Base-by-base conservation (phyloP, 2,888 invertebrate species). In the Ganaspis brasiliensis region DNA sequence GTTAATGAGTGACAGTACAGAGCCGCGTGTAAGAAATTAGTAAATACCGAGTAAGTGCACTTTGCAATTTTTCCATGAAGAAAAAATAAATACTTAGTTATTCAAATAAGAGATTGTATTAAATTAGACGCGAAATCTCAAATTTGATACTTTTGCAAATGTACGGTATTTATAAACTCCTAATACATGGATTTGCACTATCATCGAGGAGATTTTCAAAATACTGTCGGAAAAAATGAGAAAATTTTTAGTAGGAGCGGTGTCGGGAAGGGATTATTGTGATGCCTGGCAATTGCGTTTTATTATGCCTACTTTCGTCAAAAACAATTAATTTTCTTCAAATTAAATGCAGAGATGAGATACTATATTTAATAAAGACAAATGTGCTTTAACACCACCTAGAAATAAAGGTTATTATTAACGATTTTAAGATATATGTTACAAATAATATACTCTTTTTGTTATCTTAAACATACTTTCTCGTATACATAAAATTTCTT, bases 271-370 rank as follows among this genome's bases (percentile, higher is more conserved):
- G 87, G 86, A 87, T 84, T 83, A 78, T 85, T 85, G 90, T 91
- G 91, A 91, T 91, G 87, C 91, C 91, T 91, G 91, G 91, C 91
- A 91, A 89, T 91, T 90, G 89, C 90, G 90, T 91, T 85, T 89
- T 84, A 87, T 86, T 82, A 89, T 85, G 89, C 91, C 90, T 89
- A 91, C 89, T 87, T 90, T 87, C 88, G 88, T 88, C 88, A 77
- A 45, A 57, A 45, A 73, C 78, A 76, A 72, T 59, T 63, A 73
- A 56, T 72, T 74, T 73, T 61, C 49, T 80, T 77, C 73, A 77
- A 63, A 72, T 77, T 57, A 80, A 77, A 81, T 79, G 80, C 78
- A 79, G 67, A 79, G 72, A 76, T 79, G 59, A 72, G 72, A 49
- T 73, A 79, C 37, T 83, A 84, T 84, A 81, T 84, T 87, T 84